These are phyloP conservation scores for Scrobipalpa costella DNA, from an alignment of 2,888 invertebrate genomes.

Conservation along the genomic window DNA sequence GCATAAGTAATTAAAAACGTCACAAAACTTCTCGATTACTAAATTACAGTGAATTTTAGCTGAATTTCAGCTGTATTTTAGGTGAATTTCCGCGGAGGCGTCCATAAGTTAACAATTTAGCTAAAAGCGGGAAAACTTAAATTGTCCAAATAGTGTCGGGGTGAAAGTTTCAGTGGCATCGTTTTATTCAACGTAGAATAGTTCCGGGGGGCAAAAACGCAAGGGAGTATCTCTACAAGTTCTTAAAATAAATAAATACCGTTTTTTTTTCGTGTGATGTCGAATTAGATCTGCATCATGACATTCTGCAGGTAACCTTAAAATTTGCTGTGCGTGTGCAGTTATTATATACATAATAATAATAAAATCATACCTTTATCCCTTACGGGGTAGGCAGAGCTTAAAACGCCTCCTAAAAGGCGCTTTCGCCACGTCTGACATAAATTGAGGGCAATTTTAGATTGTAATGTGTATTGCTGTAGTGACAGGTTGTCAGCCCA, in stretches of 20 bases:
- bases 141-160: constrained; percentile 34
- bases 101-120: constrained; percentile 37
- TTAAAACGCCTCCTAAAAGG: no score
- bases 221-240: not conserved
- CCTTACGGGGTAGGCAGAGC: no score
- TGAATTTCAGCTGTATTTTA: not conserved
- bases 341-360: no score
- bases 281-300: no score
- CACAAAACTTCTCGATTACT: constrained; percentile 1
- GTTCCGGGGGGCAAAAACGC: not conserved
- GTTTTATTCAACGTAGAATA: constrained; percentile 44
- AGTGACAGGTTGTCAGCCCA: no score
- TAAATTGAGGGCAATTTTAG: no score
- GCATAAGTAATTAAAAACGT: not conserved
- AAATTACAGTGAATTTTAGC: not conserved
- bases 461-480: no score
- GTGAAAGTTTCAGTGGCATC: constrained; percentile 38
- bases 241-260: not conserved
- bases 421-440: no score
- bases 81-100: not conserved
- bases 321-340: no score
- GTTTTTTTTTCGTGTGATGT: no score
- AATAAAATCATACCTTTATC: no score
- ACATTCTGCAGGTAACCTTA: no score
- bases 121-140: constrained; percentile 40